Evolutionary conservation across 2,797 vertebrate species (phyloP), one percentile per base, ranked within the genome.

Genomic region (Protonibea diacanthus): DNA sequence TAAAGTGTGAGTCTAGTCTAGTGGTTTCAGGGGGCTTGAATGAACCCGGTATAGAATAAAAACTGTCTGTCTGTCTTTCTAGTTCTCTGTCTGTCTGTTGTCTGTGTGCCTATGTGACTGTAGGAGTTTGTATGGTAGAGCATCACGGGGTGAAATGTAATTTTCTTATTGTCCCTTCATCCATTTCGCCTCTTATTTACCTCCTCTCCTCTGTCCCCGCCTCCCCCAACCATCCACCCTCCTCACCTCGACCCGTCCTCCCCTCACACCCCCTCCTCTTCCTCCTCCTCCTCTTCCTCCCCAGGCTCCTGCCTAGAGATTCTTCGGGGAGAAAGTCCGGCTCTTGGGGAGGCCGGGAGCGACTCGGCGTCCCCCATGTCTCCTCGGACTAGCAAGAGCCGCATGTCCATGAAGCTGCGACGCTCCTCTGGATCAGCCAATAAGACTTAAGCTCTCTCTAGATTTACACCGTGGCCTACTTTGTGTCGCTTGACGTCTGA

Each of bases 331-430:
- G 97, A 98, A 96, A 95, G 94, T 94, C 95, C 96, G 88, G 95
- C 95, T 81, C 92, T 92, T 92, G 92, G 92, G 92, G 93, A 93
- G 85, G 92, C 77, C 79, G 96, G 96, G 95, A 96, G 95, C 93
- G 97, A 98, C 93, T 96, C 97, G 85, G 95, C 97, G 73, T 99
- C 97, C 91, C 97, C 98, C 91, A 97, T 99, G 95, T 99, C 97
- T 92, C 97, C 98, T 94, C 97, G 98, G 93, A 97, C 97, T 96
- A 98, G 97, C 96, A 99, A 98, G 95, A 99, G 96, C 91, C 97
- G 98, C 90, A 97, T 99, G 97, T 99, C 98, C 88, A 97, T 99
- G 96, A 99, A 99, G 93, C 96, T 99, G 83, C 97, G 98, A 15
- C 97, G 97, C 81, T 99, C 98, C 62, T 99, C 98, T 0, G 98